phyloP scores from a whole-genome alignment of 23 tunicate genomes.

The Oikopleura vanhoeffeni region DNA sequence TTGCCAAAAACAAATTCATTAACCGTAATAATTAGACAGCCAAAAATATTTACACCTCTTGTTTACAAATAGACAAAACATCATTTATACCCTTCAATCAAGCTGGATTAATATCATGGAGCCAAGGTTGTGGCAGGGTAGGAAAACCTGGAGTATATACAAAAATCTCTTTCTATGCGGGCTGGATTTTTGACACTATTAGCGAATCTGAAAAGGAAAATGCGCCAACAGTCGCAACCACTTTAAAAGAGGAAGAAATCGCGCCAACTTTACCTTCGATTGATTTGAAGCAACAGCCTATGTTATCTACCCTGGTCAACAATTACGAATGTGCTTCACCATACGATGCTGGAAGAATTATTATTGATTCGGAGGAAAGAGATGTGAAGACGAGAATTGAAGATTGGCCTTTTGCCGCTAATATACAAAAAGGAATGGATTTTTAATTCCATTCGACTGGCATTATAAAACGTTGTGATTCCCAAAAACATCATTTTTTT shows the following conservation, averaged over 20 bases:
- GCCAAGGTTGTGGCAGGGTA: not conserved
- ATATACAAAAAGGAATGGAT: too few species aligned
- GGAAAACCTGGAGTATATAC: not conserved
- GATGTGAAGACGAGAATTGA: not conserved
- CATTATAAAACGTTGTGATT: too few species aligned
- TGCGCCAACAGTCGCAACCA: not conserved
- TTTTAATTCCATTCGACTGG: too few species aligned
- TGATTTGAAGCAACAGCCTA: not conserved
- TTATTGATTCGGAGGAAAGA: too few species aligned
- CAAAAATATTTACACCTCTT: too few species aligned
- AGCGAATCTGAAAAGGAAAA: not conserved
- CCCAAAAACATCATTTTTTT: too few species aligned
- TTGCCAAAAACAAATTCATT: too few species aligned
- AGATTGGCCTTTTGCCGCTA: not conserved
- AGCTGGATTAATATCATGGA: not conserved
- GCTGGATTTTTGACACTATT: not conserved
- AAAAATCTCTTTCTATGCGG: not conserved
- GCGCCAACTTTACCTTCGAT: not conserved
- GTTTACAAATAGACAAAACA: too few species aligned
- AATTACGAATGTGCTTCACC: not conserved
- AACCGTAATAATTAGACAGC: too few species aligned
- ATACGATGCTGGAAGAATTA: too few species aligned
- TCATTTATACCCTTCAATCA: too few species aligned
- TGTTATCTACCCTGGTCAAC: not conserved
- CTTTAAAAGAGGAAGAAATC: not conserved